Percentiles rank a stretch among this genome's conserved stretches.
These are phyloP conservation scores for Galbula dea DNA, from an alignment of 2,113 vertebrate species.

Conservation along the genomic window DNA sequence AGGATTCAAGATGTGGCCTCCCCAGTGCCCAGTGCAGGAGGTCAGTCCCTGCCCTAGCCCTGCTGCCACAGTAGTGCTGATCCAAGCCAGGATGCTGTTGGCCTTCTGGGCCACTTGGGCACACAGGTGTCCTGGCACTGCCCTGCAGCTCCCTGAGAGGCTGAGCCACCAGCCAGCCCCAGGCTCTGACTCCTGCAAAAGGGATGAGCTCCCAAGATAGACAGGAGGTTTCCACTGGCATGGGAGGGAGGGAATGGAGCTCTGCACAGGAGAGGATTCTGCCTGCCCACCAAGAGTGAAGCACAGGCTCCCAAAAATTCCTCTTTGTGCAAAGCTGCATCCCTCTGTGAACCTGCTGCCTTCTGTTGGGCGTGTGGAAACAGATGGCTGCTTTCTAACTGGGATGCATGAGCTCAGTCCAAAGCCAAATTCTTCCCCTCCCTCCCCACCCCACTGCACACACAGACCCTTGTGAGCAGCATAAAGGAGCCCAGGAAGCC, in stretches of 20 bases:
- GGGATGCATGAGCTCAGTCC: neutral
- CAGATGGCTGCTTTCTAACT: slow-evolving; percentile 23
- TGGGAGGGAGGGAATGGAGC: fast-evolving
- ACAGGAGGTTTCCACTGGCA: neutral
- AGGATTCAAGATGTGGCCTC: too few relatives aligned
- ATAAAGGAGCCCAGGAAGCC: neutral
- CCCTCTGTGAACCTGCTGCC: slow-evolving; percentile 33
- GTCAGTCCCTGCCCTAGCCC: too few relatives aligned
- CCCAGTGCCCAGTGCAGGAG: too few relatives aligned
- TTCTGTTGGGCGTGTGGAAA: slow-evolving; percentile 31
- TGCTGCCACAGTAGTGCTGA: too few relatives aligned
- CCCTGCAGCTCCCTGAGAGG: neutral
- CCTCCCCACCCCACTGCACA: neutral
- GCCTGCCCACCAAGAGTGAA: neutral
- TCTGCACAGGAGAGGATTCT: neutral
- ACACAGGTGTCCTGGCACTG: neutral
- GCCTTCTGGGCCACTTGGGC: neutral
- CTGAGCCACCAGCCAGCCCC: neutral
- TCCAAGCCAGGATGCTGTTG: too few relatives aligned
- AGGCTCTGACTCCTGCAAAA: fast-evolving
- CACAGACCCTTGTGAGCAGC: neutral
- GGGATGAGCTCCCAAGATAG: fast-evolving
- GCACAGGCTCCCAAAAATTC: neutral
- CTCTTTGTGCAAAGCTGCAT: slow-evolving; percentile 2
- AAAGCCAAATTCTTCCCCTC: slow-evolving; percentile 34